These are phyloP conservation scores for Falco columbarius DNA, from an alignment of 2,797 vertebrate species.

Conservation along the genomic window DNA sequence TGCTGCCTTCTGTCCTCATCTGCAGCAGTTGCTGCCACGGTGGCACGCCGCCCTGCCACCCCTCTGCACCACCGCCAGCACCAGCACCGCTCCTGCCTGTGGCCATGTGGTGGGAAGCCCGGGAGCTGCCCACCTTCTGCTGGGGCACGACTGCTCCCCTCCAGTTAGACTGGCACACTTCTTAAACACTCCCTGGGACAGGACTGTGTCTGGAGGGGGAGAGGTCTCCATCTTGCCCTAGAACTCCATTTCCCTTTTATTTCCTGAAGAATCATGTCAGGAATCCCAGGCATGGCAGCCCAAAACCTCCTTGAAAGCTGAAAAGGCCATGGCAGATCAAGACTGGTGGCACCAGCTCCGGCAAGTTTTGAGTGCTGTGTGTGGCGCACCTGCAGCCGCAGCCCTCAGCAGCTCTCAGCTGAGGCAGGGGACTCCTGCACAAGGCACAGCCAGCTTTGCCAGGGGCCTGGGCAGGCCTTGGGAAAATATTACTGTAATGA, in stretches of 20 bases:
- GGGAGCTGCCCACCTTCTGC: neutral
- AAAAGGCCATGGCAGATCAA: neutral
- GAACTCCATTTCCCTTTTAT: neutral
- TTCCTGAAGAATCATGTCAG: neutral
- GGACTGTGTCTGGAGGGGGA: neutral
- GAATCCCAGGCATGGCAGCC: neutral
- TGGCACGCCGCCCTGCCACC: accelerated
- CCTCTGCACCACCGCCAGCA: neutral
- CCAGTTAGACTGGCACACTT: neutral
- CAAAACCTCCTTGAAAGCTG: neutral
- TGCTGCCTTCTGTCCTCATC: neutral
- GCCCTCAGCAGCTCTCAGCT: accelerated
- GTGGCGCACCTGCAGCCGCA: neutral
- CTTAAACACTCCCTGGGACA: neutral
- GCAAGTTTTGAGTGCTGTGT: neutral
- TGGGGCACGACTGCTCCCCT: accelerated
- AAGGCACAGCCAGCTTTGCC: neutral
- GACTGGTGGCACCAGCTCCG: neutral
- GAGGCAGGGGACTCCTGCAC: accelerated
- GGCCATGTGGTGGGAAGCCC: neutral
- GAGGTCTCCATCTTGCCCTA: neutral
- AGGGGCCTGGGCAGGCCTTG: neutral
- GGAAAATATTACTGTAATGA: neutral
- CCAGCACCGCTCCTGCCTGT: accelerated
- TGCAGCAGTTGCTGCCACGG: neutral